Evolutionary conservation across 2,888 invertebrate species (phyloP).

Genomic region (Elysia crispata): DNA sequence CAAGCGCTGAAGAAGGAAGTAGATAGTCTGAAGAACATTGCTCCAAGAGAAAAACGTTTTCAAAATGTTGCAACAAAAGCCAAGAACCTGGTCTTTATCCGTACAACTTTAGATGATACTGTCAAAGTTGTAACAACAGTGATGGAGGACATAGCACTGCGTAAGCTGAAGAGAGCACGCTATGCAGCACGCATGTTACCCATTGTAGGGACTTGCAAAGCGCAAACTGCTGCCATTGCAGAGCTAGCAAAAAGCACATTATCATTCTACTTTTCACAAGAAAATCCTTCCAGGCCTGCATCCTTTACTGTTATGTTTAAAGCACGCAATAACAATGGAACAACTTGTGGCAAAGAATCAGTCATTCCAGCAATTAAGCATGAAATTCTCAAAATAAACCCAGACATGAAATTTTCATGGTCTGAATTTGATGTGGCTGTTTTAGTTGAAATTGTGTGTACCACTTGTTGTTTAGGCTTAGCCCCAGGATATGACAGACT

Average conservation of each 20-base stretch:
- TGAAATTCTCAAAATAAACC: constrained; percentile 83
- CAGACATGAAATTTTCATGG: constrained; percentile 72
- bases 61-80: constrained; percentile 87
- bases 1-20: constrained; percentile 74
- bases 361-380: constrained; percentile 83
- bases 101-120: constrained; percentile 86
- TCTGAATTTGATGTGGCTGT: constrained; percentile 82
- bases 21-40: constrained; percentile 60
- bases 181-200: constrained; percentile 89
- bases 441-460: constrained; percentile 89
- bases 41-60: constrained; percentile 70
- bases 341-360: constrained; percentile 82
- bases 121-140: constrained; percentile 85
- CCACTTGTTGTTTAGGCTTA: constrained; percentile 88
- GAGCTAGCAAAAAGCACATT: constrained; percentile 84
- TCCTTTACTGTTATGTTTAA: constrained; percentile 70
- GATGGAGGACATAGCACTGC: constrained; percentile 84
- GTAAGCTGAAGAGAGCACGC: constrained; percentile 85
- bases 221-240: constrained; percentile 87
- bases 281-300: constrained; percentile 55
- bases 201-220: constrained; percentile 86
- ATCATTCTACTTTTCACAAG: constrained; percentile 83
- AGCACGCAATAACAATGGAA: constrained; percentile 68
- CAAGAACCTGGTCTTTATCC: constrained; percentile 91
- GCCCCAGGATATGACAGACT: constrained; percentile 87